Evolutionary conservation across 1,140 invertebrate species (phyloP).

Genomic region (Brachionus asplanchnoidis): DNA sequence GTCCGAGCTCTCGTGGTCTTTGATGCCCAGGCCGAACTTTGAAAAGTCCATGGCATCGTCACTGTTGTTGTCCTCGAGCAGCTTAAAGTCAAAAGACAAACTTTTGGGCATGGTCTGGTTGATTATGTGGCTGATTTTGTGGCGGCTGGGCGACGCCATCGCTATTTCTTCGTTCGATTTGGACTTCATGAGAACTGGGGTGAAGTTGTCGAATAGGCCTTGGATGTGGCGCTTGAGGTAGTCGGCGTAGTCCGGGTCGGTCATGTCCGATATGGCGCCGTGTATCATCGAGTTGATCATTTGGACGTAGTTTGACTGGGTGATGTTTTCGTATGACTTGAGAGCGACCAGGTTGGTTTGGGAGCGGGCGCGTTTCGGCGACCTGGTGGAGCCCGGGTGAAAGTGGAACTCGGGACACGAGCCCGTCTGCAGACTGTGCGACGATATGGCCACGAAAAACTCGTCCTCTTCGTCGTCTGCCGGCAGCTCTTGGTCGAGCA

Average conservation of each 20-base stretch:
- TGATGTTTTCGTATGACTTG: conserved; percentile 24
- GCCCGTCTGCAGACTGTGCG: neutral
- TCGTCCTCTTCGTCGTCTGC: neutral
- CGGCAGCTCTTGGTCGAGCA: neutral
- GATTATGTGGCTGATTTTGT: neutral
- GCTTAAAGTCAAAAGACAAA: conserved; percentile 21
- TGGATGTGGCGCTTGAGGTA: conserved; percentile 15
- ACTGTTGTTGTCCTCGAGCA: neutral
- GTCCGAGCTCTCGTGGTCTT: conserved; percentile 29
- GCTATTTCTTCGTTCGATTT: conserved; percentile 39
- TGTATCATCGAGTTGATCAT: conserved; percentile 23
- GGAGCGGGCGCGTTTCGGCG: neutral
- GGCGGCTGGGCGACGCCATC: neutral
- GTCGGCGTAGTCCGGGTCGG: conserved; percentile 22
- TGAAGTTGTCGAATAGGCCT: conserved; percentile 21
- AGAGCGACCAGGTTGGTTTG: neutral
- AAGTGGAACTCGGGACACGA: conserved; percentile 23
- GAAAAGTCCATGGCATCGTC: conserved; percentile 33
- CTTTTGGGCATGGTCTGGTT: conserved; percentile 7
- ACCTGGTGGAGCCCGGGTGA: neutral
- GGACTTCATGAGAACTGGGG: conserved; percentile 15
- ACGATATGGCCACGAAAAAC: conserved; percentile 28
- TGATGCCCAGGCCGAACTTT: conserved; percentile 35
- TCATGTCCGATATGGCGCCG: conserved; percentile 5
- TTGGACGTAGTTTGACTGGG: conserved; percentile 22